Evolutionary conservation across 2,888 invertebrate genomes (phyloP), one percentile per base, ranked within the genome.

Genomic region (Lepidochitona cinerea): DNA sequence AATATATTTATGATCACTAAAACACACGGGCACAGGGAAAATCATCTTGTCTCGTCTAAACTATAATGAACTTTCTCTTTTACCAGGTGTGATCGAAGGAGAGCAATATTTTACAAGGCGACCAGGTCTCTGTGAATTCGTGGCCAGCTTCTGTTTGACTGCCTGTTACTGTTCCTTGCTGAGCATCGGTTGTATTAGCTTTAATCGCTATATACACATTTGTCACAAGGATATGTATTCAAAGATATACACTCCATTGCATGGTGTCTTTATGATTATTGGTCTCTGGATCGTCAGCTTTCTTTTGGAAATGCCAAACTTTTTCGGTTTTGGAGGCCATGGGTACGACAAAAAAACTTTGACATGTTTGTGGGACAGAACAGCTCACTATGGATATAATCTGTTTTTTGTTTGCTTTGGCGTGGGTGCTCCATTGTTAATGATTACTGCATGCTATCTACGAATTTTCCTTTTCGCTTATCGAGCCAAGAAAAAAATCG

Each of bases 281-380:
- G 70, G 67, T 7, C 74, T 79, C 9, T 82, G 82, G 82, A 35
- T 74, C 35, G 49, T 81, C 26, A 72, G 79, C 36, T 81, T 81
- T 68, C 67, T 78, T 18, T 64, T 79, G 5, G 77, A 82, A 52
- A 32, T 78, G 65, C 76, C 76, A 0, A 79, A 76, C 68, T 71
- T 76, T 37, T 71, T 79, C 66, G 81, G 80, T 14, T 82, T 82
- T 79, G 81, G 79, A 9, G 79, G 76, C 52, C 76, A 82, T 64
- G 71, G 41, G 29, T 81, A 75, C 66, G 82, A 82, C 68, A 37
- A 68, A 23, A 82, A 82, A 68, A 78, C 79, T 18, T 66, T 82
- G 14, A 77, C 41, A 36, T 82, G 82, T 67, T 73, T 80, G 35
- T 82, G 76, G 75, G 77, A 82, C 64, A 36, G 81, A 54, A 74